Conservation (phyloP, 2,113 vertebrate species). For the Australoheros scitulus region DNA sequence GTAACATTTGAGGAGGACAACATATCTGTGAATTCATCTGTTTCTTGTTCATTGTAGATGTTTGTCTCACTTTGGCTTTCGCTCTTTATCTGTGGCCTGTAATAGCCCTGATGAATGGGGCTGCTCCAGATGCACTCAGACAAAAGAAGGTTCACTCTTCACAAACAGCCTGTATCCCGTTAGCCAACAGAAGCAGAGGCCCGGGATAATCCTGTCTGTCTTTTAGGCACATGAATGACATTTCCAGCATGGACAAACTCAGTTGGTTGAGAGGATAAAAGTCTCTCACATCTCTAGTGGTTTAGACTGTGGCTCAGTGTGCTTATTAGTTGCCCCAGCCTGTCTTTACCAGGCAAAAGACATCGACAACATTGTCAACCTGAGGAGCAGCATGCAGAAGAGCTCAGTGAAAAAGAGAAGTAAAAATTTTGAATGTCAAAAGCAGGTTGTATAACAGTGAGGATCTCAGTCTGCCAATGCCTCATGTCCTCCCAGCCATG, state of each 20-base stretch:
- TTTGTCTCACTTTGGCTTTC: constrained; percentile 34
- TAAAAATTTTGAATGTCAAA: background rate
- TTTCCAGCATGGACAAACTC: background rate
- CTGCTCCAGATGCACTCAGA: constrained; percentile 29
- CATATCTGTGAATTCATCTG: constrained; percentile 7
- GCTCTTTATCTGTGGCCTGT: constrained; percentile 20
- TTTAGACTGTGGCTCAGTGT: constrained; percentile 18
- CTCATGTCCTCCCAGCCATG: constrained; percentile 49
- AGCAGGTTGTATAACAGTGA: constrained; percentile 9
- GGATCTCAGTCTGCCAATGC: background rate
- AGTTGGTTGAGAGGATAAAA: constrained; percentile 16
- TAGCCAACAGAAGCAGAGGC: constrained; percentile 30
- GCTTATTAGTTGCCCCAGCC: constrained; percentile 21
- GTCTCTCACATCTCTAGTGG: constrained; percentile 27
- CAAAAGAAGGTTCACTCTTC: constrained; percentile 33
- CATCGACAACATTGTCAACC: background rate
- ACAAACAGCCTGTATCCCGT: constrained; percentile 31
- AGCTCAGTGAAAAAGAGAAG: background rate
- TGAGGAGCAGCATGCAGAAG: background rate
- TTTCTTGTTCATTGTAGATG: constrained; percentile 13
- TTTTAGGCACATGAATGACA: constrained; percentile 19
- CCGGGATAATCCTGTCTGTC: constrained; percentile 10
- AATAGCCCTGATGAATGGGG: constrained; percentile 18
- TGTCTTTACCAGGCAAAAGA: constrained; percentile 27
- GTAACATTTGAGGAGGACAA: background rate